phyloP scores from a whole-genome alignment of 1,140 invertebrate species.

The Oreohelix idahoensis region DNA sequence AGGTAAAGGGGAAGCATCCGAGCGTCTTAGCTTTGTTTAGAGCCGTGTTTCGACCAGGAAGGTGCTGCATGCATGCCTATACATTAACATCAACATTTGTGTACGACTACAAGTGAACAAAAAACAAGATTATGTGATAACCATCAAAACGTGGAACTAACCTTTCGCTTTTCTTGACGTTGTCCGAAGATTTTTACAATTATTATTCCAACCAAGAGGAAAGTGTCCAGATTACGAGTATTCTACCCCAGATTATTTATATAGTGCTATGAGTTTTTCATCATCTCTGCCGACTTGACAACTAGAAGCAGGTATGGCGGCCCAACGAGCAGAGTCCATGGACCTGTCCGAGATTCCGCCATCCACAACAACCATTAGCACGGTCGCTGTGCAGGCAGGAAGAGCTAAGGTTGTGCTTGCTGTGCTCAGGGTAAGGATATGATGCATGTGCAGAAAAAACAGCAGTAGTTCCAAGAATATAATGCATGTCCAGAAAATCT shows the following conservation, averaged over 20 bases:
- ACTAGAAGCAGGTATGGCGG: conserved; percentile 21
- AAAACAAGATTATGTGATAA: not conserved
- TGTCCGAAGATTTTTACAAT: not conserved
- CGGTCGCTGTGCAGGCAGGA: conserved; percentile 91
- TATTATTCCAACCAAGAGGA: conserved; percentile 13
- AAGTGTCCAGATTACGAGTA: not conserved
- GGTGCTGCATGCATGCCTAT: conserved; percentile 41
- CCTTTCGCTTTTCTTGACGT: conserved; percentile 20
- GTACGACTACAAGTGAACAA: not conserved
- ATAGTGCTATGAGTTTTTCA: not conserved
- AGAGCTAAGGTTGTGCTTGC: conserved; percentile 89
- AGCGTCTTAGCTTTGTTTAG: conserved; percentile 25
- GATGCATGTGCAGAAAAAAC: not conserved
- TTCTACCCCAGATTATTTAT: not conserved
- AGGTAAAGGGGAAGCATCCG: conserved; percentile 19
- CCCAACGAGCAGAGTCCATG: conserved; percentile 49
- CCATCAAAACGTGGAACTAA: not conserved
- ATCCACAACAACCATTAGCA: conserved; percentile 87
- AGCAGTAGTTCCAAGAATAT: no score
- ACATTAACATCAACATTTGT: not conserved
- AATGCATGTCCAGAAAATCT: no score
- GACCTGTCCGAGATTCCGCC: conserved; percentile 67
- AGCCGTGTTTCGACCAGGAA: conserved; percentile 42
- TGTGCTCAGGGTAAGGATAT: conserved; percentile 85
- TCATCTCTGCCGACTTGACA: not conserved